Base-by-base conservation (phyloP, 2,113 vertebrate genomes). In the Callorhinus ursinus region DNA sequence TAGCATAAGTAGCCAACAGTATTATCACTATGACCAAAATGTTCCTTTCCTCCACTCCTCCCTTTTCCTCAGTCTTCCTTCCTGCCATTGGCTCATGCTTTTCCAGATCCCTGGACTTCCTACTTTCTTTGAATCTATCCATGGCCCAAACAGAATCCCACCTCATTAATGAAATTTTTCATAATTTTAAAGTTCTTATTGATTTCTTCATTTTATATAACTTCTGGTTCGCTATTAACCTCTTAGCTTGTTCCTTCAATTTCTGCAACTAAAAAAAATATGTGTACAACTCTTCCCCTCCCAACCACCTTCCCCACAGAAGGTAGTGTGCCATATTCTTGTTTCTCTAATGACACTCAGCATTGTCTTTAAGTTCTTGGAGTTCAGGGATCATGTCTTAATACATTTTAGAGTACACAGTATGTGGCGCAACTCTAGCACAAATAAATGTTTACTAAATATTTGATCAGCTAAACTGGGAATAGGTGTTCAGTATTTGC, bases 231-330 rank as follows among this genome's bases (percentile, higher is more conserved):
- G 80, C 14, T 82, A 42, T 63, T 80, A 57, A 53, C n/a, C 24
- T 79, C 61, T 94, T 14, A 57, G 21, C 36, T 93, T 96, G 39
- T 74, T 93, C 28, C 90, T 86, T 90, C 71, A n/a, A 42, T n/a
- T 19, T 65, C 22, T 21, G 24, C 33, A 24, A 49, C 42, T 16
- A 49, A 28, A 77, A 49, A 46, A 46, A 76, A 71, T 39, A 31
- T 28, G 14, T 72, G 39, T 21, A 16, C 12, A 24, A 33, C 28
- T 86, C 10, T 86, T 90, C 90, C 8, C 42, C 55, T 88, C 13
- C 39, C 19, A 36, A 59, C 81, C 63, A 21, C 24, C 74, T 80
- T 81, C 22, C 28, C 12, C 8, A 46, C 10, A 67, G 86, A 57
- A 72, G 67, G 7, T 11, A 5, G 4, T 15, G 2, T 6, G 5